Evolutionary conservation across 2,888 invertebrate genomes (phyloP).

Genomic region (Lamellibrachia satsuma): DNA sequence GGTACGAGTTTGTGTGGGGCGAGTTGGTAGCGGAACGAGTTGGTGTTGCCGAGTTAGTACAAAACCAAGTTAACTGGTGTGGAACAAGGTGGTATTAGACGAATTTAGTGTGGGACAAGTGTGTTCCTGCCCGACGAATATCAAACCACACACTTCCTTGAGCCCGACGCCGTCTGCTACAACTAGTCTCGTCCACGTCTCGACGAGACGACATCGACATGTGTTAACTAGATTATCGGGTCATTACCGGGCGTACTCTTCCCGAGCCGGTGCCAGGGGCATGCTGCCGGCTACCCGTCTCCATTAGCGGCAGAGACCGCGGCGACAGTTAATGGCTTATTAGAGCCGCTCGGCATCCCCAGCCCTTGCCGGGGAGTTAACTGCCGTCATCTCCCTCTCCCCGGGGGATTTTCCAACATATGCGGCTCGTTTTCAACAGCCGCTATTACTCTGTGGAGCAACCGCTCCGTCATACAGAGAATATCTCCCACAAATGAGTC

Average conservation of each 20-base stretch:
- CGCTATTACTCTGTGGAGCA: neutral
- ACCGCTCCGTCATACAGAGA: neutral
- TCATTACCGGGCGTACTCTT: neutral
- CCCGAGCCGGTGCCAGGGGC: neutral
- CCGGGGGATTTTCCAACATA: neutral
- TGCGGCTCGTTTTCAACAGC: neutral
- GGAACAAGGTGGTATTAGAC: too few species aligned
- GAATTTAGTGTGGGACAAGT: too few species aligned
- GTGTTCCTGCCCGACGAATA: too few species aligned
- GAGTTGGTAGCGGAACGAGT: too few species aligned
- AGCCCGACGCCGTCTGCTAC: neutral
- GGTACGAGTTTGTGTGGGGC: too few species aligned
- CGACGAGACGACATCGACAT: neutral
- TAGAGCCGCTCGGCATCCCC: neutral
- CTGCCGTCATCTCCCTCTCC: neutral
- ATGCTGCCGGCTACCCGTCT: neutral
- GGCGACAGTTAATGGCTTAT: conserved; percentile 17
- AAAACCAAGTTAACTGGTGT: too few species aligned
- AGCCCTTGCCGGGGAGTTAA: neutral
- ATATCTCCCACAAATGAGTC: neutral
- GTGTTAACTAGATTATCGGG: neutral
- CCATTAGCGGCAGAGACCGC: neutral
- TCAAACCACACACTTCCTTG: neutral
- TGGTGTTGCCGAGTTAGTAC: too few species aligned
- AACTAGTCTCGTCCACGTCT: neutral